These are phyloP conservation scores for Gobionotothen gibberifrons DNA, from an alignment of 2,797 vertebrate genomes.

Conservation along the genomic window DNA sequence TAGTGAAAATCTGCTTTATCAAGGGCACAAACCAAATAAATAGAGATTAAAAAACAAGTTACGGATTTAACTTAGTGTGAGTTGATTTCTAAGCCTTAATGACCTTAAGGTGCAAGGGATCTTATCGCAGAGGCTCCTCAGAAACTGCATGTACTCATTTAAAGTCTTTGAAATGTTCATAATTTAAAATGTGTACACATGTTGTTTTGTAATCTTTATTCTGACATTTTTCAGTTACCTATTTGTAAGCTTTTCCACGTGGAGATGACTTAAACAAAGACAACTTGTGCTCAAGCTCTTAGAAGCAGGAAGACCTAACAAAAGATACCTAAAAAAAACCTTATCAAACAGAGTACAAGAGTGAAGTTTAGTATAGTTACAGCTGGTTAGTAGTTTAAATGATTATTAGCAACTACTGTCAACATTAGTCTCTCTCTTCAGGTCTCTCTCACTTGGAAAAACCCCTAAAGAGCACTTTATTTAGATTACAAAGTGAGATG, in stretches of 20 bases:
- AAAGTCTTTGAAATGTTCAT: not conserved
- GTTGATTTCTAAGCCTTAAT: not conserved
- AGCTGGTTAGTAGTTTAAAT: not conserved
- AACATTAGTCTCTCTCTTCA: conserved; percentile 8
- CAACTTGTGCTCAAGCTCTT: not conserved
- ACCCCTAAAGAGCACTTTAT: conserved; percentile 30
- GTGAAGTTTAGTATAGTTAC: not conserved
- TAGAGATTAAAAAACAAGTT: conserved; percentile 24
- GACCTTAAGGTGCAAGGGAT: not conserved
- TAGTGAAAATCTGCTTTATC: conserved; percentile 59
- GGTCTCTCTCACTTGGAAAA: conserved; percentile 40
- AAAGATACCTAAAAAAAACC: not conserved
- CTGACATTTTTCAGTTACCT: not conserved
- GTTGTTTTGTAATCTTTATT: not conserved
- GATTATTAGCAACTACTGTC: not conserved
- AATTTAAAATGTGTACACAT: not conserved
- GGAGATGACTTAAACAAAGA: conserved; percentile 4
- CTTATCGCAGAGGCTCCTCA: not conserved
- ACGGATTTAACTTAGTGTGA: not conserved
- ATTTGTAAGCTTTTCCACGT: not conserved
- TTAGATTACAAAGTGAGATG: conserved; percentile 13
- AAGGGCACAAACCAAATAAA: conserved; percentile 32
- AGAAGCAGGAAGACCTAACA: not conserved
- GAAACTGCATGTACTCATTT: not conserved
- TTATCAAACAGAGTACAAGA: not conserved